These are phyloP conservation scores for Hoplias malabaricus DNA, from an alignment of 2,113 vertebrate species.

Conservation along the genomic window DNA sequence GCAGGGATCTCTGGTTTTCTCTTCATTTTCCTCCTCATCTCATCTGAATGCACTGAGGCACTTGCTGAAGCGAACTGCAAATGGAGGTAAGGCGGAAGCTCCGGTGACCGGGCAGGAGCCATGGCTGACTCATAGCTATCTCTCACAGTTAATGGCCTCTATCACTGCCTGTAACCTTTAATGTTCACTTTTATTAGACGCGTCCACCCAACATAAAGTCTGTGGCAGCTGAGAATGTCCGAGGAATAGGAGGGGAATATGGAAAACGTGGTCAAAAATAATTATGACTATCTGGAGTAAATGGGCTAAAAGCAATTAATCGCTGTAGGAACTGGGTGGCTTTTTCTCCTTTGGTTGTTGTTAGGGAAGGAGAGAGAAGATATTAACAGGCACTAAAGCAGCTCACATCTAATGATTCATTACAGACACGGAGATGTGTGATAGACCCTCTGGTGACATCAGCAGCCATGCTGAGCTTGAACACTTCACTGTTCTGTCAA, in stretches of 20 bases:
- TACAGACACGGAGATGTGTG: constrained; percentile 38
- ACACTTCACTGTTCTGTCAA: constrained; percentile 68
- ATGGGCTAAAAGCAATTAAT: constrained; percentile 37
- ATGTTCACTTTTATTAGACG: constrained; percentile 33
- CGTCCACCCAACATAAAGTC: constrained; percentile 5
- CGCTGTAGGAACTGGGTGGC: constrained; percentile 9
- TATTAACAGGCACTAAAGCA: constrained; percentile 22
- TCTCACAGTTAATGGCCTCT: constrained; percentile 45
- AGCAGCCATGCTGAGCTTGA: constrained; percentile 56
- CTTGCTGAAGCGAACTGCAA: constrained; percentile 29
- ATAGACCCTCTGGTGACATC: constrained; percentile 38
- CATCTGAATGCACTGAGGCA: constrained; percentile 23
- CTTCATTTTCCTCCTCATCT: constrained; percentile 6
- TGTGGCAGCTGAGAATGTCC: neutral
- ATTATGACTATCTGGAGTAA: constrained; percentile 25
- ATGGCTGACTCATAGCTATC: constrained; percentile 35
- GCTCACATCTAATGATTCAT: constrained; percentile 47
- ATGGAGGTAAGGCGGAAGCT: constrained; percentile 27
- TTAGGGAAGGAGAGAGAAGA: constrained; percentile 10
- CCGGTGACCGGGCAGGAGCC: constrained; percentile 17
- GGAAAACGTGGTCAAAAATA: constrained; percentile 12
- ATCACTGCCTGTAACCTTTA: constrained; percentile 34
- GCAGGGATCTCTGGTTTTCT: neutral
- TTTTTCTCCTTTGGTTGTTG: neutral
- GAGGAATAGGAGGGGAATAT: neutral